phyloP scores from a whole-genome alignment of 2,888 invertebrate genomes.

The Mythimna ferrago region DNA sequence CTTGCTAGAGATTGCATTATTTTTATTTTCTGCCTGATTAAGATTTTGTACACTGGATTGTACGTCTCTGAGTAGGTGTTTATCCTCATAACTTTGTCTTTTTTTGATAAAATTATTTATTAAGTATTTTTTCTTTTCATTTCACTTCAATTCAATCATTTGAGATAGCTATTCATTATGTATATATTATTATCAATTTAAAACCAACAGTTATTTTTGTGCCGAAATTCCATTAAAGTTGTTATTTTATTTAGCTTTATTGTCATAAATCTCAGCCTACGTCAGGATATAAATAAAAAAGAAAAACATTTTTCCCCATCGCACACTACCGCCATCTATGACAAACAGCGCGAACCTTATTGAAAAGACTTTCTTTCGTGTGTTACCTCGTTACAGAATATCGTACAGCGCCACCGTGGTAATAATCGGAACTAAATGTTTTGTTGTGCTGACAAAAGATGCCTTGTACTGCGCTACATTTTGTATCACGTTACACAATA shows the following conservation, averaged over 20 bases:
- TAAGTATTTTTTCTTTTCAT: no score
- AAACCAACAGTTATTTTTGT: no score
- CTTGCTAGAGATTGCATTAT: background rate
- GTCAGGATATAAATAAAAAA: background rate
- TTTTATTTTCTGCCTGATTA: conserved; percentile 11
- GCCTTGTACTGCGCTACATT: conserved; percentile 51
- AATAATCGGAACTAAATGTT: conserved; percentile 58
- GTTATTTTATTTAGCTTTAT: no score
- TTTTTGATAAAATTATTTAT: no score
- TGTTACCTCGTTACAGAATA: conserved; percentile 41
- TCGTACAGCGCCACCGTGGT: conserved; percentile 49
- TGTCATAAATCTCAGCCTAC: no score
- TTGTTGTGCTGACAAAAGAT: conserved; percentile 65
- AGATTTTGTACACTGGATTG: background rate
- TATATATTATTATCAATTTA: no score
- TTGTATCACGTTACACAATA: conserved; percentile 8
- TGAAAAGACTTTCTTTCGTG: conserved; percentile 40
- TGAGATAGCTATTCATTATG: no score
- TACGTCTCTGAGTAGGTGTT: background rate
- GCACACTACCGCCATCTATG: conserved; percentile 56
- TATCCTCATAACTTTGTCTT: background rate
- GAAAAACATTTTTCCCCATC: background rate
- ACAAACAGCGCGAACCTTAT: conserved; percentile 40
- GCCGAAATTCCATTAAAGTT: no score
- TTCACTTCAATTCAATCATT: no score